A percentile compares a stretch with the other conserved stretches of the same genome.
These are phyloP conservation scores for Drosophila lacteicornis DNA, from an alignment of 1,140 invertebrate genomes.

Conservation along the genomic window DNA sequence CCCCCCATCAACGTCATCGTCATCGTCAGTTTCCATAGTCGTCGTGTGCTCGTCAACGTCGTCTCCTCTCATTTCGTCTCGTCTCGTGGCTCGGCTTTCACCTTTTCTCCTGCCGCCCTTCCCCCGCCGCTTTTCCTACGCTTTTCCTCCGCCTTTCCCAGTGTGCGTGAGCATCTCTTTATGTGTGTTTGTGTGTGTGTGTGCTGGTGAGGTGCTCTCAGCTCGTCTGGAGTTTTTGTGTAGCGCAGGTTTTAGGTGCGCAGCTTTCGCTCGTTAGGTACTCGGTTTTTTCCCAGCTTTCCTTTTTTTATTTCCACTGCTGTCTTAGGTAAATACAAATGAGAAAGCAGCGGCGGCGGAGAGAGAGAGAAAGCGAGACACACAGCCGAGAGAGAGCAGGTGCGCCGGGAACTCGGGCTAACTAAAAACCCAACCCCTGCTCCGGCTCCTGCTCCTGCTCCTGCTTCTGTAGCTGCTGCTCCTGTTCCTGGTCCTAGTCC, in stretches of 20 bases:
- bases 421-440: constrained; percentile 34
- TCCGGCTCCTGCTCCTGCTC: background rate
- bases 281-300: constrained; percentile 52
- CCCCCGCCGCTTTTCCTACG: constrained; percentile 2
- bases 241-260: constrained; percentile 72
- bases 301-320: constrained; percentile 43
- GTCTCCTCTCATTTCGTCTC: constrained; percentile 50
- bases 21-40: constrained; percentile 43
- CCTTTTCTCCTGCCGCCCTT: constrained; percentile 45
- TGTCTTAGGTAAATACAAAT: constrained; percentile 84
- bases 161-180: constrained; percentile 31
- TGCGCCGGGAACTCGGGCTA: constrained; percentile 51
- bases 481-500: constrained; percentile 5
- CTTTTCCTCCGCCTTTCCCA: constrained; percentile 3
- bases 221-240: constrained; percentile 68
- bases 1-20: constrained; percentile 36
- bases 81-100: constrained; percentile 69
- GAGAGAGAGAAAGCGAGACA: constrained; percentile 43
- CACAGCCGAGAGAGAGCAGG: constrained; percentile 62
- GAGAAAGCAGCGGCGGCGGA: constrained; percentile 47
- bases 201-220: constrained; percentile 59
- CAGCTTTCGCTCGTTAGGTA: constrained; percentile 74
- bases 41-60: constrained; percentile 62
- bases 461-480: background rate
- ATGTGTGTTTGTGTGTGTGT: constrained; percentile 25